A percentile compares a stretch with the other conserved stretches of the same genome.
These are phyloP conservation scores for Caenorhabditis drosophilae DNA, from an alignment of 2,888 invertebrate genomes.

Conservation along the genomic window DNA sequence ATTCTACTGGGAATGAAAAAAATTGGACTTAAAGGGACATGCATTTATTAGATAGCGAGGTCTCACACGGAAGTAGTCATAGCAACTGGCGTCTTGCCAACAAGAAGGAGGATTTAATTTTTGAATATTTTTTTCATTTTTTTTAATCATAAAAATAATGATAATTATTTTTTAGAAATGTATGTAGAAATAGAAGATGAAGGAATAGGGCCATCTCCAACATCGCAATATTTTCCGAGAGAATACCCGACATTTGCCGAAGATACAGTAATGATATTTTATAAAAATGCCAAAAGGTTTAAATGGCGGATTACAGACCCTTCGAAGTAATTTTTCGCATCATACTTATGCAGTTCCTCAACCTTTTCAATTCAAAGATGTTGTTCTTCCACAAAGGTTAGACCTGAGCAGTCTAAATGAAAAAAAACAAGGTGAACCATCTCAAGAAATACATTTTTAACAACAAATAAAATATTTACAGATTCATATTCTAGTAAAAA, in stretches of 20 bases:
- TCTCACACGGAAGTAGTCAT: slow-evolving; percentile 6
- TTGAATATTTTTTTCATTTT: neutral
- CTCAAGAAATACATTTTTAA: neutral
- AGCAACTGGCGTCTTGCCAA: slow-evolving; percentile 29
- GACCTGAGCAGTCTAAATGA: slow-evolving; percentile 17
- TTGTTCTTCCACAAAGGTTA: slow-evolving; percentile 19
- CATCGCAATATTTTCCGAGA: slow-evolving; percentile 5
- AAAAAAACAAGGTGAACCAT: slow-evolving; percentile 77
- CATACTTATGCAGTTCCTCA: neutral
- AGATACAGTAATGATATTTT: too few species aligned
- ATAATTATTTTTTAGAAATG: slow-evolving; percentile 25
- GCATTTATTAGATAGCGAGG: neutral
- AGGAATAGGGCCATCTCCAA: slow-evolving; percentile 20
- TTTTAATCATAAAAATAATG: too few species aligned
- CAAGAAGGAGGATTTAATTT: slow-evolving; percentile 8
- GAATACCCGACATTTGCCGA: slow-evolving; percentile 18
- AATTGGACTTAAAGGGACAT: neutral
- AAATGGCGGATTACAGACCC: too few species aligned
- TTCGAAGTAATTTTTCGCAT: slow-evolving; percentile 6
- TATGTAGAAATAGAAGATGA: slow-evolving; percentile 20
- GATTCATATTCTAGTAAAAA: neutral
- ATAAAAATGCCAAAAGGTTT: too few species aligned
- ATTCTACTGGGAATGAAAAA: neutral
- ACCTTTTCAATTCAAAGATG: neutral
- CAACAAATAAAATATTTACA: neutral